phyloP scores from a whole-genome alignment of 2,113 vertebrate genomes.

The Oryzias javanicus region DNA sequence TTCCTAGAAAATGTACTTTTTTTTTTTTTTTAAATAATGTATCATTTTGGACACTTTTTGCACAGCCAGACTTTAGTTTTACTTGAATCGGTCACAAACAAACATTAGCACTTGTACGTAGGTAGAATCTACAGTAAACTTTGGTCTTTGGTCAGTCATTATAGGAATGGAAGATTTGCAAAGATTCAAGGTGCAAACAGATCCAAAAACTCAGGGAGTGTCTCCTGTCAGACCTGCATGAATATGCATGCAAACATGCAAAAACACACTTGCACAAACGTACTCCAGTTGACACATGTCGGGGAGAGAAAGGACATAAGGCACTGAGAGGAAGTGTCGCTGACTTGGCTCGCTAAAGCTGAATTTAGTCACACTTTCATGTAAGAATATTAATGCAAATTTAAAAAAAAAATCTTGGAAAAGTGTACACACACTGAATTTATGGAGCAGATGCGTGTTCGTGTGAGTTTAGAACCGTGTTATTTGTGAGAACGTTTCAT shows the following conservation, averaged over 20 bases:
- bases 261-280: conserved; percentile 12
- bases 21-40: too few species aligned
- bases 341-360: conserved; percentile 10
- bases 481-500: not conserved
- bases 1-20: too few species aligned
- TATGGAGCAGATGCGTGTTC: not conserved
- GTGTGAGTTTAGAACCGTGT: conserved; percentile 3
- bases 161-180: conserved; percentile 41
- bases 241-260: not conserved
- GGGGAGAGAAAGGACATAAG: conserved; percentile 1
- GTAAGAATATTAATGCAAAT: not conserved
- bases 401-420: not conserved
- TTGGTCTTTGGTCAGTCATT: conserved; percentile 50
- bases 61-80: too few species aligned
- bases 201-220: conserved; percentile 18
- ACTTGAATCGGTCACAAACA: too few species aligned
- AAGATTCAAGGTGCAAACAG: conserved; percentile 33
- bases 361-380: conserved; percentile 15
- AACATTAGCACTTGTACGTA: too few species aligned
- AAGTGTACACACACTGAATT: not conserved
- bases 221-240: not conserved
- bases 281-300: conserved; percentile 6
- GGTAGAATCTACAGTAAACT: conserved; percentile 2
- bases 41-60: too few species aligned
- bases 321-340: conserved; percentile 4